phyloP scores from a whole-genome alignment of 2,113 vertebrate genomes.

The Caracal caracal region DNA sequence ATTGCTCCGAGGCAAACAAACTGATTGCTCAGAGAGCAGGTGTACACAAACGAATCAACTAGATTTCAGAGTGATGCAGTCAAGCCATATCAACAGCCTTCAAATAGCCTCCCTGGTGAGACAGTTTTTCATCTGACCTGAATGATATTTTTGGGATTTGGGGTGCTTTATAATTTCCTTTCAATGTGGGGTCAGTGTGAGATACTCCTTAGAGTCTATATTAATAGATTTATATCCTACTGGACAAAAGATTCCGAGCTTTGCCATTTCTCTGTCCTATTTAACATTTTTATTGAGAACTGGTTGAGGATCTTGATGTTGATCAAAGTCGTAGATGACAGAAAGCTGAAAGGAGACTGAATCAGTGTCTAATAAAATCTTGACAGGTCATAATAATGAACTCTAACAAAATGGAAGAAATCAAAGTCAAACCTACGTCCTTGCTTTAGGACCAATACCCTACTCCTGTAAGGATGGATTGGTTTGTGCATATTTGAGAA shows the following conservation, averaged over 20 bases:
- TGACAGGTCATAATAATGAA: not conserved
- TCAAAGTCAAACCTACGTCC: not conserved
- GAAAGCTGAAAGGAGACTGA: conserved; percentile 35
- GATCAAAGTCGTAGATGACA: conserved; percentile 51
- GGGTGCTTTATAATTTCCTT: conserved; percentile 55
- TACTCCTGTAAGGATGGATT: not conserved
- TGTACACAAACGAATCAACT: conserved; percentile 64
- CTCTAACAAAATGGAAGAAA: conserved; percentile 18
- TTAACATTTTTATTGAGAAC: conserved; percentile 50
- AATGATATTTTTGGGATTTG: conserved; percentile 9
- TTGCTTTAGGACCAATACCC: conserved; percentile 22
- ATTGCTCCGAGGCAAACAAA: conserved; percentile 47
- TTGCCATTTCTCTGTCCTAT: conserved; percentile 38
- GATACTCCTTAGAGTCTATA: not conserved
- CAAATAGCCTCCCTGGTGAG: conserved; percentile 25
- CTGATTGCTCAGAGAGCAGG: conserved; percentile 52
- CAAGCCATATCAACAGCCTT: not conserved
- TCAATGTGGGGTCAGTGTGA: conserved; percentile 38
- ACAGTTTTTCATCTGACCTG: conserved; percentile 34
- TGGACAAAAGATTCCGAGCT: conserved; percentile 21
- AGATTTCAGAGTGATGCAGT: conserved; percentile 42
- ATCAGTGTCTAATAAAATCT: conserved; percentile 28
- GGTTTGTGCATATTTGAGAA: not conserved
- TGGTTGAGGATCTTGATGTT: not conserved
- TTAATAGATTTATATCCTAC: conserved; percentile 57